Conservation (phyloP, 2,888 invertebrate genomes). For the Lepas anatifera region DNA sequence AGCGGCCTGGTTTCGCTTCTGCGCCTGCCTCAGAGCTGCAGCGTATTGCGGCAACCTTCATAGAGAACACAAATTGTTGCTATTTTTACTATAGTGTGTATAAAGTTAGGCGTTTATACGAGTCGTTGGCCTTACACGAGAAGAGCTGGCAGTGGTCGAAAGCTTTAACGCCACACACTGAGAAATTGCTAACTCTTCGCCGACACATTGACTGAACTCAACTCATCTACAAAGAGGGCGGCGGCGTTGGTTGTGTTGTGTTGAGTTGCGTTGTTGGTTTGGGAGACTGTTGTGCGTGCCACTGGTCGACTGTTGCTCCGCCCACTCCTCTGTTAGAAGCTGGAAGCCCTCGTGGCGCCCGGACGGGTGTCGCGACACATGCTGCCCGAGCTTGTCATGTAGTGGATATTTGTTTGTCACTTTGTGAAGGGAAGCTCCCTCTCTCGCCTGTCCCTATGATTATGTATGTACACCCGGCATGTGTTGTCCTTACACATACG, state of each 20-base stretch:
- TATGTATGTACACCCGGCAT: no score
- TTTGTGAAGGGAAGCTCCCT: not conserved
- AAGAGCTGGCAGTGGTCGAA: not conserved
- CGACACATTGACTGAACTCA: no score
- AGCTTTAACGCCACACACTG: constrained; percentile 1
- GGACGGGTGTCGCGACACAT: no score
- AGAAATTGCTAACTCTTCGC: not conserved
- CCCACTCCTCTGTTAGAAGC: not conserved
- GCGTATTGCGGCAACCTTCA: no score
- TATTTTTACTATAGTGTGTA: constrained; percentile 11
- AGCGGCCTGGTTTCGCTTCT: no score
- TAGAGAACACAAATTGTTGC: not conserved
- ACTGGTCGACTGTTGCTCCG: no score
- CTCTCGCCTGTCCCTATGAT: not conserved
- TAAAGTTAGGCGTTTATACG: constrained; percentile 8
- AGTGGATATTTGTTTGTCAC: constrained; percentile 3
- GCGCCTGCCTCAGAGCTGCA: no score
- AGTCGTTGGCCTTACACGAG: constrained; percentile 3
- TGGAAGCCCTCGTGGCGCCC: no score
- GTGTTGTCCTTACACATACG: no score
- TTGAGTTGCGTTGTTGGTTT: not conserved
- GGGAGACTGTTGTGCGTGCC: no score
- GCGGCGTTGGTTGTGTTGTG: not conserved
- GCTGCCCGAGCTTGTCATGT: not conserved
- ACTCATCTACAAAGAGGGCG: no score